These are phyloP conservation scores for Pinctada fucata DNA, from an alignment of 2,888 invertebrate genomes.

Conservation along the genomic window DNA sequence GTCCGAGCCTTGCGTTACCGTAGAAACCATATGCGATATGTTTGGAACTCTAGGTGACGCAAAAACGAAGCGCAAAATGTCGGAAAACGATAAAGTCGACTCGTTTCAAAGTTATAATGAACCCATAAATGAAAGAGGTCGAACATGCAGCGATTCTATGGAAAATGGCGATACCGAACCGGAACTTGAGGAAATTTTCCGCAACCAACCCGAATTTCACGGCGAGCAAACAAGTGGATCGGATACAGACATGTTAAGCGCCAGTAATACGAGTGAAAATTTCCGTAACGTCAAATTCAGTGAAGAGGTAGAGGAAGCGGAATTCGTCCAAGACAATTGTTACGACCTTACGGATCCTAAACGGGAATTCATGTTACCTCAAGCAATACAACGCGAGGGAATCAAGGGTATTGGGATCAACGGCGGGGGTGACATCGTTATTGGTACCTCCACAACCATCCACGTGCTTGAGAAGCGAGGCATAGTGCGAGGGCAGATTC, in stretches of 20 bases:
- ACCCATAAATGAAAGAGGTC: constrained; percentile 45
- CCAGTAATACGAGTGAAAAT: constrained; percentile 60
- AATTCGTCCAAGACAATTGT: constrained; percentile 51
- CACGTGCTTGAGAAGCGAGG: constrained; percentile 68
- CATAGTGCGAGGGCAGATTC: constrained; percentile 64
- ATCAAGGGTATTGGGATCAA: constrained; percentile 67
- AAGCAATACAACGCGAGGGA: constrained; percentile 62
- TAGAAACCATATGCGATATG: constrained; percentile 67
- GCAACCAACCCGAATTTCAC: constrained; percentile 38
- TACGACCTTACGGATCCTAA: constrained; percentile 55
- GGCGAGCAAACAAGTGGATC: constrained; percentile 44
- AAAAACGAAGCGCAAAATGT: constrained; percentile 11
- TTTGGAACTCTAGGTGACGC: constrained; percentile 60
- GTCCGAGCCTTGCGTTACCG: constrained; percentile 60
- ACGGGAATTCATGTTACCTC: constrained; percentile 60
- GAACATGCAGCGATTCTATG: constrained; percentile 48
- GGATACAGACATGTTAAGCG: constrained; percentile 60
- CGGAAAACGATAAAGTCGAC: constrained; percentile 5
- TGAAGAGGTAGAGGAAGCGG: constrained; percentile 52
- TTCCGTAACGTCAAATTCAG: constrained; percentile 54
- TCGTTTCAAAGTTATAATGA: constrained; percentile 21
- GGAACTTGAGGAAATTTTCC: constrained; percentile 48
- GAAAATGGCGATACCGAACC: constrained; percentile 56
- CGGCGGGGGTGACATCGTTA: constrained; percentile 63
- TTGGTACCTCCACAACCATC: constrained; percentile 60